A percentile compares a stretch with the other conserved stretches of the same genome.
Evolutionary conservation across 2,797 vertebrate genomes (phyloP).

Genomic region (Clarias platycephalus): DNA sequence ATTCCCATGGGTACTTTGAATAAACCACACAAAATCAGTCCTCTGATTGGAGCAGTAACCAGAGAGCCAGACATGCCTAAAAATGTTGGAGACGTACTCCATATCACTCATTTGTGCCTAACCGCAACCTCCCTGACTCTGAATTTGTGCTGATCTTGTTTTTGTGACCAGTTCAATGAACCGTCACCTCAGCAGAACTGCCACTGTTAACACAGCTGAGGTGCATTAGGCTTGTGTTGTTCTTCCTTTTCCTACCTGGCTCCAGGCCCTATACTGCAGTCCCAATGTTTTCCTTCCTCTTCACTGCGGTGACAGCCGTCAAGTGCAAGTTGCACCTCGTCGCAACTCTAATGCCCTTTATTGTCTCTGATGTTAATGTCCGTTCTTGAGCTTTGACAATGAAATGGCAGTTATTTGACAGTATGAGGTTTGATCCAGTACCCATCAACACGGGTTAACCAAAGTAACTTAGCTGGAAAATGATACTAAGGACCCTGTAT

Average conservation of each 20-base stretch:
- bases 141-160: constrained; percentile 69
- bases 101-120: constrained; percentile 38
- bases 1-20: constrained; percentile 51
- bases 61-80: constrained; percentile 36
- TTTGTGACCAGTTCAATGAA: constrained; percentile 73
- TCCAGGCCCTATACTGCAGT: constrained; percentile 62
- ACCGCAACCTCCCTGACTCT: constrained; percentile 21
- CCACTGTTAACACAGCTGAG: constrained; percentile 79
- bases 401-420: constrained; percentile 49
- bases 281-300: constrained; percentile 53
- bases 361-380: constrained; percentile 53
- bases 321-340: constrained; percentile 48
- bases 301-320: constrained; percentile 45
- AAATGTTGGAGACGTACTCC: constrained; percentile 41
- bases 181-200: constrained; percentile 64
- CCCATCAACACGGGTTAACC: constrained; percentile 22
- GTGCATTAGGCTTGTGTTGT: constrained; percentile 70
- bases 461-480: constrained; percentile 40
- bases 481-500: background rate
- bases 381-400: constrained; percentile 47
- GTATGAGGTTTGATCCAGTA: constrained; percentile 42
- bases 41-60: constrained; percentile 47
- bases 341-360: constrained; percentile 44
- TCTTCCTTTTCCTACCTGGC: constrained; percentile 66
- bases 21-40: constrained; percentile 46